These are phyloP conservation scores for Ctenopoma kingsleyae DNA, from an alignment of 2,797 vertebrate genomes.

Conservation along the genomic window DNA sequence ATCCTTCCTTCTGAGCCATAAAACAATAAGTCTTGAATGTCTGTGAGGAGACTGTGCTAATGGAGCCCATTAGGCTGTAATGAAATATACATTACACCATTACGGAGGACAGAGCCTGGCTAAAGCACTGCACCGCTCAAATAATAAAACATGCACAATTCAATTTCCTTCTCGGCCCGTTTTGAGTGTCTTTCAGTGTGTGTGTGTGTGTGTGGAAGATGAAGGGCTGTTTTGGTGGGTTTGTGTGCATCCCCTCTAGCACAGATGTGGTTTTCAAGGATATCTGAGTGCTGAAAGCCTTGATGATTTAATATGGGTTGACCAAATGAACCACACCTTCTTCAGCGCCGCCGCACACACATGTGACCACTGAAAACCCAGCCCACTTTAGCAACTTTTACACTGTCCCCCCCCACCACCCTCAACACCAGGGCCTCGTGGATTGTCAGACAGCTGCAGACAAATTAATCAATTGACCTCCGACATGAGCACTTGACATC, in stretches of 20 bases:
- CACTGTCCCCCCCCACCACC: background rate
- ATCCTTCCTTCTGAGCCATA: conserved; percentile 78
- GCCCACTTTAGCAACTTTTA: conserved; percentile 41
- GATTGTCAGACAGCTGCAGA: conserved; percentile 69
- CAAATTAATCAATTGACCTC: conserved; percentile 81
- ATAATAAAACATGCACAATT: conserved; percentile 91
- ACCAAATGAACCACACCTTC: conserved; percentile 83
- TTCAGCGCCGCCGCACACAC: conserved; percentile 51
- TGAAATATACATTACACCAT: conserved; percentile 91
- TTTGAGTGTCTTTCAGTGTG: conserved; percentile 77
- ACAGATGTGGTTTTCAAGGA: conserved; percentile 79
- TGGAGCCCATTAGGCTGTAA: conserved; percentile 91
- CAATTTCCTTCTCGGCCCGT: conserved; percentile 83
- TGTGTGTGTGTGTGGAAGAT: conserved; percentile 24
- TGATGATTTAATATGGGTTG: conserved; percentile 83
- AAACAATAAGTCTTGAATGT: conserved; percentile 87
- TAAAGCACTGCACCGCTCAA: conserved; percentile 87
- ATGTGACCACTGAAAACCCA: conserved; percentile 57
- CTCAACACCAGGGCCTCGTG: conserved; percentile 25
- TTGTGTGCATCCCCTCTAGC: conserved; percentile 45
- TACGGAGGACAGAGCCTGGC: conserved; percentile 84
- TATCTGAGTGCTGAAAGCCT: conserved; percentile 76
- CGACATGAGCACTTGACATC: conserved; percentile 70
- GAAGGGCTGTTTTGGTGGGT: conserved; percentile 38
- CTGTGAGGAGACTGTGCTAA: conserved; percentile 86